These are phyloP conservation scores for Semaprochilodus insignis DNA, from an alignment of 2,797 vertebrate genomes.

Conservation along the genomic window DNA sequence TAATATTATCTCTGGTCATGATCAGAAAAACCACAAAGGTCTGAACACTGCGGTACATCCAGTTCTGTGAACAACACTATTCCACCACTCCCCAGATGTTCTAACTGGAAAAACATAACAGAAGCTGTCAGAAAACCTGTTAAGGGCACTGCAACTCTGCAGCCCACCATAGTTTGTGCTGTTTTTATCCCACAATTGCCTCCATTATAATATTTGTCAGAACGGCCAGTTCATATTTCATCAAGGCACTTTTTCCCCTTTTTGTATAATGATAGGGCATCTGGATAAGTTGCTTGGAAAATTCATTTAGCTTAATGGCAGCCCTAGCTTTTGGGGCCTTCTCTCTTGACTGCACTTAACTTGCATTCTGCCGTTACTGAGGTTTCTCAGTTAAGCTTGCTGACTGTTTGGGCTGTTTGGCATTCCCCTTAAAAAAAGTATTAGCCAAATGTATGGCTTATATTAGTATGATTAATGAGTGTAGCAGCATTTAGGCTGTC, in stretches of 20 bases:
- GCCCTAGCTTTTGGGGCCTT: conserved; percentile 14
- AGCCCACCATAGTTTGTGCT: conserved; percentile 38
- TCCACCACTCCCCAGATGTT: conserved; percentile 61
- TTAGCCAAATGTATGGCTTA: background rate
- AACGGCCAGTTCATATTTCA: conserved; percentile 52
- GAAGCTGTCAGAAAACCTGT: conserved; percentile 46
- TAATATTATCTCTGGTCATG: conserved; percentile 50
- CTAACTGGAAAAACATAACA: conserved; percentile 71
- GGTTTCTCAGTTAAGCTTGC: conserved; percentile 19
- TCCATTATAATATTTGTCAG: conserved; percentile 55
- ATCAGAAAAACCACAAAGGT: conserved; percentile 63
- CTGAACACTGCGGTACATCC: conserved; percentile 63
- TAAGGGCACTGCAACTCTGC: conserved; percentile 33
- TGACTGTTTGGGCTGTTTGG: background rate
- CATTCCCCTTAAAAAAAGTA: conserved; percentile 11
- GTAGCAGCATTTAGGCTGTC: conserved; percentile 24
- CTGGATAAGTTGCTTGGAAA: conserved; percentile 64
- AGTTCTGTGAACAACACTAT: conserved; percentile 62
- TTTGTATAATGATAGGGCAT: conserved; percentile 52
- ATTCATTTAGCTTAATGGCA: conserved; percentile 42
- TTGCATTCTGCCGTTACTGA: conserved; percentile 25
- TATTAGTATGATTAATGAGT: conserved; percentile 15
- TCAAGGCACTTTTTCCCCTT: conserved; percentile 39
- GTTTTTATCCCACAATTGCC: conserved; percentile 46
- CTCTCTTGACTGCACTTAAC: background rate